These are phyloP conservation scores for Gadopsis bispinosus DNA, from an alignment of 2,797 vertebrate species.

Conservation along the genomic window DNA sequence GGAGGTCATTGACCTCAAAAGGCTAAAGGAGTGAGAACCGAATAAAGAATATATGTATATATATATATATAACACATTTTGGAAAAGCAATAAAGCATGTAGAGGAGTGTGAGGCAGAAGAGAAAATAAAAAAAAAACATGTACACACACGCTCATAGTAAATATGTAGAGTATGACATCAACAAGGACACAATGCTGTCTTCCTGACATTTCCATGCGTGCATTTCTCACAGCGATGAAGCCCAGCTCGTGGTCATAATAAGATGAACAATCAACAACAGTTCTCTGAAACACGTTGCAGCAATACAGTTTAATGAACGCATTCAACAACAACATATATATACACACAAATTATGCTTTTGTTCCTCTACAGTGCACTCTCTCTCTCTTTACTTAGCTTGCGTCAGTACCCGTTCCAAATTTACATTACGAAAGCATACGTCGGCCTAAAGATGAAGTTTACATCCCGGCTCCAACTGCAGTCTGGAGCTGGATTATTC, in stretches of 20 bases:
- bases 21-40: constrained; percentile 81
- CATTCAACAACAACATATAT: not conserved
- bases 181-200: not conserved
- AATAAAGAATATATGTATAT: not conserved
- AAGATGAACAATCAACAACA: not conserved
- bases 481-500: constrained; percentile 77
- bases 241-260: not conserved
- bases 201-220: constrained; percentile 18
- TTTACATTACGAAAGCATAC: not conserved
- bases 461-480: constrained; percentile 49
- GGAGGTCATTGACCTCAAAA: constrained; percentile 95
- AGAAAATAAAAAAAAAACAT: fast-evolving
- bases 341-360: not conserved
- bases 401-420: not conserved
- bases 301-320: not conserved
- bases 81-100: not conserved
- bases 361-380: fast-evolving
- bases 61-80: constrained; percentile 1
- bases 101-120: not conserved
- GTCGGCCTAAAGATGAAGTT: constrained; percentile 16
- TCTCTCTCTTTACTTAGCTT: fast-evolving
- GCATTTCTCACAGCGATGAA: constrained; percentile 12
- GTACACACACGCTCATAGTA: not conserved
- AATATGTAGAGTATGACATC: constrained; percentile 8
- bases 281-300: not conserved